Conservation (phyloP, 2,888 invertebrate genomes). For the Oxyteleia sp. region DNA sequence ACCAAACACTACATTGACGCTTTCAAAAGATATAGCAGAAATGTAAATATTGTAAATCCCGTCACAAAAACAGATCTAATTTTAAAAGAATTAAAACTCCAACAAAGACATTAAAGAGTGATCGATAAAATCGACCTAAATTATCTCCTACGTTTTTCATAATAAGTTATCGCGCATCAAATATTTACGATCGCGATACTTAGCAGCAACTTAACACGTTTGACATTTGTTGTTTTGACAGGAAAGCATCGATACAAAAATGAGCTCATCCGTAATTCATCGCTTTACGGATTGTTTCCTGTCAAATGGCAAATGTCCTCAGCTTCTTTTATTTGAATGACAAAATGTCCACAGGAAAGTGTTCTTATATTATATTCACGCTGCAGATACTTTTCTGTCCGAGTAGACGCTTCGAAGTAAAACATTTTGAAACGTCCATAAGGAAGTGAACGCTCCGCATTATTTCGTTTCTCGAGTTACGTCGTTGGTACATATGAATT, state of each 20-base stretch:
- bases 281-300: conserved; percentile 26
- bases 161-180: neutral
- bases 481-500: conserved; percentile 2
- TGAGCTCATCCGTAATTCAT: conserved; percentile 40
- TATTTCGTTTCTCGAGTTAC: conserved; percentile 9
- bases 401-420: conserved; percentile 25
- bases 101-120: conserved; percentile 21
- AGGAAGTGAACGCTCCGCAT: conserved; percentile 12
- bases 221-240: conserved; percentile 14
- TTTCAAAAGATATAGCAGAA: too few species aligned
- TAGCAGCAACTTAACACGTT: neutral
- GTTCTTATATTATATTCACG: conserved; percentile 27
- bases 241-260: conserved; percentile 6
- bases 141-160: neutral
- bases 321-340: conserved; percentile 8
- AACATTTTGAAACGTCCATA: conserved; percentile 11
- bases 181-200: conserved; percentile 16
- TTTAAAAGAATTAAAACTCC: conserved; percentile 14
- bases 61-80: conserved; percentile 3
- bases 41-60: conserved; percentile 46
- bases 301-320: conserved; percentile 13
- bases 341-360: conserved; percentile 9
- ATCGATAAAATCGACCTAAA: conserved; percentile 2
- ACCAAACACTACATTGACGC: too few species aligned
- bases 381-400: conserved; percentile 27